phyloP scores from a whole-genome alignment of 2,888 invertebrate genomes.

The Acanthosepion lycidas region DNA sequence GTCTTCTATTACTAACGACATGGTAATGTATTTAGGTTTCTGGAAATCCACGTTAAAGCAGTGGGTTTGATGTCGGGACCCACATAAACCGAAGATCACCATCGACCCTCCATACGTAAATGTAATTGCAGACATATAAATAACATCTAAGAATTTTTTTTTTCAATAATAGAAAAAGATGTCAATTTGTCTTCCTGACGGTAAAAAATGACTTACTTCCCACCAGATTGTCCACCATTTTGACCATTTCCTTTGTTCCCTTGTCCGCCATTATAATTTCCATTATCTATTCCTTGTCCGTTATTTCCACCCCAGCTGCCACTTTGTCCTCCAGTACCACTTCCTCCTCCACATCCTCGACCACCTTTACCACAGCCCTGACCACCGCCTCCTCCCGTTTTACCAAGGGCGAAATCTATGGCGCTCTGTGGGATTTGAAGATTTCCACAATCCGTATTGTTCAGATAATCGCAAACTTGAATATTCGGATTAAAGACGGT shows the following conservation, averaged over 20 bases:
- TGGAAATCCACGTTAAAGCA: too few species aligned
- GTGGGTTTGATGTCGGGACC: too few species aligned
- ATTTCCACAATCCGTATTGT: conserved; percentile 37
- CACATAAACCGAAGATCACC: too few species aligned
- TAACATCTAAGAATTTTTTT: not conserved
- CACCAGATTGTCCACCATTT: not conserved
- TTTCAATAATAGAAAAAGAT: not conserved
- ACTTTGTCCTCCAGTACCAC: not conserved
- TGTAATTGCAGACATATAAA: not conserved
- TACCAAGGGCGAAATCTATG: conserved; percentile 23
- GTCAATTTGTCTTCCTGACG: not conserved
- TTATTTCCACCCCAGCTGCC: not conserved
- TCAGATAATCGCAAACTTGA: conserved; percentile 43
- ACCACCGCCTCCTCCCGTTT: not conserved
- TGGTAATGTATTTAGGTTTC: too few species aligned
- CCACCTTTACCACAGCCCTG: not conserved
- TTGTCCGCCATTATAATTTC: not conserved
- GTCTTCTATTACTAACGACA: too few species aligned
- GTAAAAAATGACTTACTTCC: not conserved
- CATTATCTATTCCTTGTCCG: not conserved
- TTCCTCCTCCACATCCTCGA: not conserved
- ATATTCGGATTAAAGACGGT: conserved; percentile 37
- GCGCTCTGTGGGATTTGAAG: conserved; percentile 37
- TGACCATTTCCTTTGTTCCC: not conserved
- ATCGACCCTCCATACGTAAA: too few species aligned